Conservation (phyloP, 92 coral and sea anemone species). For the Epizoanthus scotinus region DNA sequence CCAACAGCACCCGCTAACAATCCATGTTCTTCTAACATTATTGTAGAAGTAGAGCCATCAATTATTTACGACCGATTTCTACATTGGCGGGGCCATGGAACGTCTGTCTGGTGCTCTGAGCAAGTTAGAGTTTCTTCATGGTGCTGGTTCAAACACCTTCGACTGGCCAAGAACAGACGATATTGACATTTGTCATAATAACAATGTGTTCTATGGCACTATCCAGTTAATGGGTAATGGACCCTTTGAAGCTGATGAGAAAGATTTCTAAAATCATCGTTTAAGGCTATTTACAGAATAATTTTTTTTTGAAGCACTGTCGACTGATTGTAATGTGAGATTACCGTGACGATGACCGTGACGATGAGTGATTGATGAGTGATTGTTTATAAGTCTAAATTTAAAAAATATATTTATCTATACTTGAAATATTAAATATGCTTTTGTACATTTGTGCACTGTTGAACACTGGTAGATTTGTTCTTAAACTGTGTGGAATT, state of each 20-base stretch:
- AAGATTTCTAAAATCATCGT: too few species aligned
- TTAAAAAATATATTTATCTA: too few species aligned
- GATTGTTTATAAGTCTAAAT: too few species aligned
- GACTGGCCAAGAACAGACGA: constrained; percentile 1
- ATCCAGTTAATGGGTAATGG: neutral
- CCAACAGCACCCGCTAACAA: constrained; percentile 4
- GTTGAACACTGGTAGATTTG: too few species aligned
- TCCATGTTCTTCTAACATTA: neutral
- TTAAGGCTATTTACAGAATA: too few species aligned
- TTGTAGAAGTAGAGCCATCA: neutral
- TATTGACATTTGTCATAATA: constrained; percentile 1
- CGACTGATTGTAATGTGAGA: too few species aligned
- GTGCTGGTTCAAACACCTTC: neutral
- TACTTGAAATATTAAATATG: too few species aligned
- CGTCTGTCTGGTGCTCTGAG: constrained; percentile 4
- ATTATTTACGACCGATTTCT: neutral
- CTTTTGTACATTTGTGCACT: too few species aligned
- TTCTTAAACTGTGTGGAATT: too few species aligned
- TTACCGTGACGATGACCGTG: too few species aligned
- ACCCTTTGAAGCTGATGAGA: constrained; percentile 11
- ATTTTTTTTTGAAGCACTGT: too few species aligned
- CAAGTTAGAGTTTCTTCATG: constrained; percentile 6
- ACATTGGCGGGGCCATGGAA: neutral
- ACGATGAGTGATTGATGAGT: too few species aligned
- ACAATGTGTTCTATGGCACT: constrained; percentile 15